Percentiles rank a stretch among this genome's conserved stretches.
Conservation (phyloP, 2,888 invertebrate species). For the Stratiomys singularior region DNA sequence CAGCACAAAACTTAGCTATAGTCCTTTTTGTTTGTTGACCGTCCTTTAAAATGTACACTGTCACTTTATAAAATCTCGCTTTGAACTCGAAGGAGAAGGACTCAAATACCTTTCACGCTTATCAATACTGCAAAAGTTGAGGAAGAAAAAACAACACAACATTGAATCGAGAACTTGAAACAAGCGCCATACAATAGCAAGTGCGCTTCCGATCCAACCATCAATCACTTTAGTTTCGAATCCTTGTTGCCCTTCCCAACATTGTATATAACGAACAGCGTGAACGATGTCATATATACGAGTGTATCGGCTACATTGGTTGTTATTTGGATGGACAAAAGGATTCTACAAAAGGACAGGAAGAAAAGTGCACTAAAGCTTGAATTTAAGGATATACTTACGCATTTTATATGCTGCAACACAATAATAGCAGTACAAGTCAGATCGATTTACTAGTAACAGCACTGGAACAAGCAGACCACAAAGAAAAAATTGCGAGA, state of each 20-base stretch:
- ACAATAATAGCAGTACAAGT: neutral
- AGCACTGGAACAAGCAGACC: neutral
- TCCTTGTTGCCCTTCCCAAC: neutral
- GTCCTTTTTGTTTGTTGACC: too few species aligned
- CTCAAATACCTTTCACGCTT: too few species aligned
- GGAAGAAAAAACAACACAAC: too few species aligned
- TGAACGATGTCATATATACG: too few species aligned
- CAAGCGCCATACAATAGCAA: neutral
- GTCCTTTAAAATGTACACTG: too few species aligned
- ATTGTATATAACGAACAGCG: too few species aligned
- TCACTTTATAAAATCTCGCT: too few species aligned
- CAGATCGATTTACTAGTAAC: neutral
- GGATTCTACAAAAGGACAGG: neutral
- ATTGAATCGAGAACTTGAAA: too few species aligned
- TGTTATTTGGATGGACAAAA: neutral
- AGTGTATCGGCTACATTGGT: too few species aligned
- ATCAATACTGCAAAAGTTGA: too few species aligned
- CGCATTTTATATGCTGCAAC: neutral
- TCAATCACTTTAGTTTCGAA: neutral
- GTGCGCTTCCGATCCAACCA: neutral
- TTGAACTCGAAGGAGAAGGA: too few species aligned
- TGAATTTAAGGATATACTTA: neutral
- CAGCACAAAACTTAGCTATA: too few species aligned
- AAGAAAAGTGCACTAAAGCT: neutral
- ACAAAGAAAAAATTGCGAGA: neutral